Percentiles rank a stretch among this genome's conserved stretches.
These are phyloP conservation scores for Nomada goodeniana DNA, from an alignment of 2,888 invertebrate species.

Conservation along the genomic window DNA sequence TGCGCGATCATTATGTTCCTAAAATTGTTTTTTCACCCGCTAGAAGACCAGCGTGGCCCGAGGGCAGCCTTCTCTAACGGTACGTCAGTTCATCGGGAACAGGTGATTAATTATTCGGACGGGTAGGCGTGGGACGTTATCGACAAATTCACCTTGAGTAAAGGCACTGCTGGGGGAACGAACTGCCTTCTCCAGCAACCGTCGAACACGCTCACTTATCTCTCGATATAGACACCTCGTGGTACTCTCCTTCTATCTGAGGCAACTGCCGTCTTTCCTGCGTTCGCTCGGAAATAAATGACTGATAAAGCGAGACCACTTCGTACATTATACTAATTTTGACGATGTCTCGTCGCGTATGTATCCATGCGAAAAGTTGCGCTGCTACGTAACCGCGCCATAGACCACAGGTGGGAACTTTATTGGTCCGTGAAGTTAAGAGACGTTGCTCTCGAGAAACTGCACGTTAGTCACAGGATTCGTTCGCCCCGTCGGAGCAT, in stretches of 20 bases:
- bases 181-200: constrained; percentile 21
- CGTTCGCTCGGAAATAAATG: constrained; percentile 67
- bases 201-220: constrained; percentile 40
- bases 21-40: constrained; percentile 71
- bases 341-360: constrained; percentile 50
- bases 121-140: constrained; percentile 74
- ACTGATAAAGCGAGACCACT: constrained; percentile 50
- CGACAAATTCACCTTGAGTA: constrained; percentile 73
- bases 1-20: constrained; percentile 58
- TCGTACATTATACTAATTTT: constrained; percentile 65
- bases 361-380: constrained; percentile 34
- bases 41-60: constrained; percentile 59
- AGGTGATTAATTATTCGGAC: constrained; percentile 74
- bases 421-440: constrained; percentile 34
- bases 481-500: neutral
- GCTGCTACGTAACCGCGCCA: constrained; percentile 25
- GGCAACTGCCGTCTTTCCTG: neutral
- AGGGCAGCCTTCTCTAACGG: constrained; percentile 68
- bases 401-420: constrained; percentile 39
- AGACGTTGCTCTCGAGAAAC: neutral
- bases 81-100: constrained; percentile 71
- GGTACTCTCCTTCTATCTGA: constrained; percentile 7
- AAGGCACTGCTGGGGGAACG: constrained; percentile 56
- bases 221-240: constrained; percentile 37
- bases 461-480: neutral